Base-by-base conservation (phyloP, 1,140 invertebrate genomes). In the Halictus rubicundus region DNA sequence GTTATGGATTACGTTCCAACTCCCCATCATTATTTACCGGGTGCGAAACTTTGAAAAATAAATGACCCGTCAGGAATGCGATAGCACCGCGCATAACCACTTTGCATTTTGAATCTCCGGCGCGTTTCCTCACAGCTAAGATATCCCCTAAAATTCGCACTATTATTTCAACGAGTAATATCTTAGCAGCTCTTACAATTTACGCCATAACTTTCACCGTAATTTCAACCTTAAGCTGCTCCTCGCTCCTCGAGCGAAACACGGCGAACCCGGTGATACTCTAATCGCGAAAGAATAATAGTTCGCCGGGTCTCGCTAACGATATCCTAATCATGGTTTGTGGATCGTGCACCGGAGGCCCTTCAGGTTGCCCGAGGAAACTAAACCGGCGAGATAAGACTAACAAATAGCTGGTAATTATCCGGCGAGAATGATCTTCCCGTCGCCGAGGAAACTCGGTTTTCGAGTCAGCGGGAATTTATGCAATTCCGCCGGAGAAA, bases 361-460 rank as follows among this genome's bases (percentile, higher is more conserved):
- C 54, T 61, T 70, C 57, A 23, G 1, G 3, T n/a, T n/a, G 49
- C 57, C 39, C 49, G 25, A 52, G 46, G 25, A n/a, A 64, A 66
- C 66, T 25, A 12, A 54, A 54, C 23, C 25, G 4, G 9, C n/a
- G 21, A 12, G 68, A 72, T 78, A 70, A 70, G 25, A 42, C 19
- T 3, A 1, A 63, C 46, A 63, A 78, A 71, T 42, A 78, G 42
- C 23, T 5, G 5, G 16, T 66, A 66, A 75, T 75, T 75, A 37
- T n/a, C 16, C 39, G n/a, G 42, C 27, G 14, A 21, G 19, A 2
- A 14, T 21, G 39, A 68, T 32, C 59, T 12, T 19, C 25, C 25
- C 25, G 6, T n/a, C 16, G 27, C 21, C 8, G 5, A n/a, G 2
- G 16, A 23, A 54, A 66, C n/a, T 74, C 16, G 4, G 10, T 0